phyloP scores from a whole-genome alignment of 2,113 vertebrate genomes.

The Collichthys lucidus region DNA sequence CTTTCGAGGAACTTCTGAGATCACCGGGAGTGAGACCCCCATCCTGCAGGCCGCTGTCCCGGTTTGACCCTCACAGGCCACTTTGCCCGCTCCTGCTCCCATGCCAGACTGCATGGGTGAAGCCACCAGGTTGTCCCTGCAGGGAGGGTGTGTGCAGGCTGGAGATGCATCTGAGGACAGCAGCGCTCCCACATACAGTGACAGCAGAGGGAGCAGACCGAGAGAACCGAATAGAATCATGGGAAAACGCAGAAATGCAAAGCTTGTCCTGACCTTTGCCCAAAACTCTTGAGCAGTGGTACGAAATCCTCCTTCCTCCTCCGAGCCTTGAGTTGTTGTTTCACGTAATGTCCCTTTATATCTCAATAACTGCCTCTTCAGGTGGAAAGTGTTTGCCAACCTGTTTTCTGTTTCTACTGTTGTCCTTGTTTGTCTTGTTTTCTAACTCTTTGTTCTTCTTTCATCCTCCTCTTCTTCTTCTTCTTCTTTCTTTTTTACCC shows the following conservation, averaged over 20 bases:
- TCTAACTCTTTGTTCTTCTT: slow-evolving; percentile 29
- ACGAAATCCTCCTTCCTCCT: neutral
- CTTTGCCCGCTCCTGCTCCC: slow-evolving; percentile 49
- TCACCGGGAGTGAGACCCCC: slow-evolving; percentile 40
- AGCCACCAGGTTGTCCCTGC: slow-evolving; percentile 82
- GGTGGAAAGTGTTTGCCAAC: slow-evolving; percentile 2
- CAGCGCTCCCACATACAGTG: slow-evolving; percentile 68
- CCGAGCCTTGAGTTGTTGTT: neutral
- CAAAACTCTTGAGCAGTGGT: slow-evolving; percentile 17
- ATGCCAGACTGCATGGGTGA: slow-evolving; percentile 61
- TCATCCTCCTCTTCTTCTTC: slow-evolving; percentile 38
- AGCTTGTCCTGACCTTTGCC: slow-evolving; percentile 20
- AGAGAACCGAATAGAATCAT: slow-evolving; percentile 56
- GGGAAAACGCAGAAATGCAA: slow-evolving; percentile 29
- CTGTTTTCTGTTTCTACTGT: slow-evolving; percentile 30
- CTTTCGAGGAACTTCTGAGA: slow-evolving; percentile 54
- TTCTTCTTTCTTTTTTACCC: neutral
- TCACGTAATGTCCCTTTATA: slow-evolving; percentile 13
- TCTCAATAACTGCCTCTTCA: slow-evolving; percentile 31
- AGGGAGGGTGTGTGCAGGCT: slow-evolving; percentile 72
- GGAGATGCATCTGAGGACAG: slow-evolving; percentile 68
- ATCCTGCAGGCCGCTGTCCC: slow-evolving; percentile 64
- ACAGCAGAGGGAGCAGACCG: slow-evolving; percentile 67
- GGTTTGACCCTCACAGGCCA: slow-evolving; percentile 71
- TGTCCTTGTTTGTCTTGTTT: slow-evolving; percentile 11